Evolutionary conservation across 2,888 invertebrate species (phyloP).

Genomic region (Monoplex corrugatus): DNA sequence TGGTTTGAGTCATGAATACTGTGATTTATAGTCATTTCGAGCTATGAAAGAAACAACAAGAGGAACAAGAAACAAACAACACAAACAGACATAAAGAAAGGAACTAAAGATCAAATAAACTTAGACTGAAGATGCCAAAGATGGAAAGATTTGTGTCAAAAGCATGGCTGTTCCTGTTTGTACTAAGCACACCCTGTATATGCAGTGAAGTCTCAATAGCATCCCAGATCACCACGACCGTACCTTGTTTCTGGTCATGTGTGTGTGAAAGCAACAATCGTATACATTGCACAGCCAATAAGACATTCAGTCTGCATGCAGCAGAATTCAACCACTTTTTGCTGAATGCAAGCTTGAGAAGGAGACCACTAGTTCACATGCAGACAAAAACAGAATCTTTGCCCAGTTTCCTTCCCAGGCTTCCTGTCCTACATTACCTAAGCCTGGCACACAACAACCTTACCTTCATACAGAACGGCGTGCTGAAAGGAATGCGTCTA

Average conservation of each 20-base stretch:
- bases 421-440: constrained; percentile 41
- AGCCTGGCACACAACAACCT: constrained; percentile 54
- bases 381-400: not conserved
- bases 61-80: too few species aligned
- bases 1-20: too few species aligned
- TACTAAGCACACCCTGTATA: not conserved
- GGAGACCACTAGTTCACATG: not conserved
- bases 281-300: not conserved
- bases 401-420: not conserved
- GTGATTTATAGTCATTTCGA: too few species aligned
- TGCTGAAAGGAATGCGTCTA: constrained; percentile 51
- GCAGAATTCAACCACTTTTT: constrained; percentile 23
- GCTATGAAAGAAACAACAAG: too few species aligned
- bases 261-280: not conserved
- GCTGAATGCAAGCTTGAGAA: not conserved
- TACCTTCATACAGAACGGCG: constrained; percentile 36
- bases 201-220: not conserved
- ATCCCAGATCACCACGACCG: not conserved
- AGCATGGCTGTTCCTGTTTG: not conserved
- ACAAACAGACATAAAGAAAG: too few species aligned
- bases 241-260: constrained; percentile 33
- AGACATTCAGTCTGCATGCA: not conserved
- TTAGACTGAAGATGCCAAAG: too few species aligned
- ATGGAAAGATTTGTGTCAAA: not conserved
- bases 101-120: too few species aligned